phyloP scores from a whole-genome alignment of 2,888 invertebrate species.

The Icerya purchasi region DNA sequence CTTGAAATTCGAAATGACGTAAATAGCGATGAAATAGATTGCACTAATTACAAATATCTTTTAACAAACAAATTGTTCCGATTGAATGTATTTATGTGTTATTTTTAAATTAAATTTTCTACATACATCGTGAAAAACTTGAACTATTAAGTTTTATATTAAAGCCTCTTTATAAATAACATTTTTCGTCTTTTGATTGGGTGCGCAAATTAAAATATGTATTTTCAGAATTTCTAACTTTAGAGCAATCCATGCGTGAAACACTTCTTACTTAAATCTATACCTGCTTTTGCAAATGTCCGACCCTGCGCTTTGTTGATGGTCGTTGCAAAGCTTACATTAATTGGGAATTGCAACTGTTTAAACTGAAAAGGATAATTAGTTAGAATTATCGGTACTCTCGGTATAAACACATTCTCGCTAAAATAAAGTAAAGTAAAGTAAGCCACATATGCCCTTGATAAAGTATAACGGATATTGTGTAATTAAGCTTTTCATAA shows the following conservation, averaged over 20 bases:
- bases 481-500: no score
- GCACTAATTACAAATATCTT: no score
- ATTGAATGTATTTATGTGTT: no score
- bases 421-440: no score
- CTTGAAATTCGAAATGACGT: no score
- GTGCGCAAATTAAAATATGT: not conserved
- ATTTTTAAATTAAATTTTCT: no score
- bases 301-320: slow-evolving; percentile 17
- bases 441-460: no score
- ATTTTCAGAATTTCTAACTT: not conserved
- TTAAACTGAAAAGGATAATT: slow-evolving; percentile 16
- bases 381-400: slow-evolving; percentile 15
- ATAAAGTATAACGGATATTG: no score
- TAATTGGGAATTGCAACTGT: slow-evolving; percentile 13
- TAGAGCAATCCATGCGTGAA: slow-evolving; percentile 12
- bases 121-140: no score
- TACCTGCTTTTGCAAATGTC: slow-evolving; percentile 14
- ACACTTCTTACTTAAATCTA: slow-evolving; percentile 15
- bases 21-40: no score
- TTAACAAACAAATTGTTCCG: no score
- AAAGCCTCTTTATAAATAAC: not conserved
- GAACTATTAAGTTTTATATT: no score
- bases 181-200: not conserved
- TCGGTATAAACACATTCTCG: slow-evolving; percentile 19
- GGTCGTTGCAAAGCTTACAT: slow-evolving; percentile 16